Evolutionary conservation across 2,888 invertebrate species (phyloP).

Genomic region (Pecten maximus): DNA sequence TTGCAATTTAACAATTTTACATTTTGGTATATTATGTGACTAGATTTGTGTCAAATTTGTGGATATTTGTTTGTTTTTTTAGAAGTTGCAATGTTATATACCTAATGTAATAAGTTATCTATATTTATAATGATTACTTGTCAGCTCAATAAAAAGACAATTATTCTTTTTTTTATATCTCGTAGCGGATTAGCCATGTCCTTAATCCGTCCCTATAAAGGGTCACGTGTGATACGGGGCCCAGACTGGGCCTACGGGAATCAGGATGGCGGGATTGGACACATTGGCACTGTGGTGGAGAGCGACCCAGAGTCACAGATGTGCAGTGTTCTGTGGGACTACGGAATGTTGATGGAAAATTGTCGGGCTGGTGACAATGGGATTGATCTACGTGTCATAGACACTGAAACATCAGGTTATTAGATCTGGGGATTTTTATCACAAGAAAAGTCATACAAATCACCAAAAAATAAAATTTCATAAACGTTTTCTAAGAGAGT

Average conservation of each 20-base stretch:
- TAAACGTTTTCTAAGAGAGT: too few relatives aligned
- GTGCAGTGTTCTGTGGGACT: constrained; percentile 52
- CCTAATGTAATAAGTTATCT: too few relatives aligned
- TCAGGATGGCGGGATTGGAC: constrained; percentile 61
- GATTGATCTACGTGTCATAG: background rate
- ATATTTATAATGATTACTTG: too few relatives aligned
- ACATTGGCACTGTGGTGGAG: constrained; percentile 61
- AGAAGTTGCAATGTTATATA: too few relatives aligned
- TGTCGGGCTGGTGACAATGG: constrained; percentile 41
- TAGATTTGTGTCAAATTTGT: too few relatives aligned
- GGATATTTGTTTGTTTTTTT: too few relatives aligned
- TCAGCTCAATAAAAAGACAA: too few relatives aligned
- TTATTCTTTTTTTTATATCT: background rate
- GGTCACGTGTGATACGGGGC: constrained; percentile 61
- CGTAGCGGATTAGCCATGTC: background rate
- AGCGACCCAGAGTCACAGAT: constrained; percentile 33
- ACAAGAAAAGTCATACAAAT: too few relatives aligned
- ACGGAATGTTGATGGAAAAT: constrained; percentile 43
- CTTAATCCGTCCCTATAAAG: constrained; percentile 33
- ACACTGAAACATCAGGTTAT: constrained; percentile 39
- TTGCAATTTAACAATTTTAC: too few relatives aligned
- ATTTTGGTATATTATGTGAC: too few relatives aligned
- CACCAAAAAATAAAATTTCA: too few relatives aligned
- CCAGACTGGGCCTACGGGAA: constrained; percentile 61
- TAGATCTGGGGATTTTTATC: too few relatives aligned